Conservation (phyloP, 2,888 invertebrate genomes). For the Tenodera sinensis region DNA sequence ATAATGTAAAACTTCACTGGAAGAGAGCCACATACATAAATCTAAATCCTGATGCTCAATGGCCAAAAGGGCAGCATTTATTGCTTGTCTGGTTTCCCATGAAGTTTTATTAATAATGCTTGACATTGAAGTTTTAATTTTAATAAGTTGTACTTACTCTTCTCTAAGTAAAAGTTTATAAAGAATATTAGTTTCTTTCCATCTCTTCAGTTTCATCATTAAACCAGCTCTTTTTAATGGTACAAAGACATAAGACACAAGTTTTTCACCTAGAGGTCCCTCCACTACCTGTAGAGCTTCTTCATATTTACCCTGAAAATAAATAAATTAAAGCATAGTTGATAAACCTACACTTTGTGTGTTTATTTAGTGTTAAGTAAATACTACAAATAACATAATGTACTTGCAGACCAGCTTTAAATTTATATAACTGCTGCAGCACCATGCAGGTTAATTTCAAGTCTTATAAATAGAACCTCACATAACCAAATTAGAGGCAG, state of each 20-base stretch:
- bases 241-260: conserved; percentile 63
- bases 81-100: too few species aligned
- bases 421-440: too few species aligned
- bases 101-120: too few species aligned
- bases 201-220: conserved; percentile 66
- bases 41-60: too few species aligned
- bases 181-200: conserved; percentile 69
- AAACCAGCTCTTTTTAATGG: conserved; percentile 70
- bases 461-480: too few species aligned
- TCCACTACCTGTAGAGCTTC: conserved; percentile 80
- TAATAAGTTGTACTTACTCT: conserved; percentile 53
- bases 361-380: not conserved
- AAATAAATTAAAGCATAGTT: not conserved
- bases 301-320: conserved; percentile 63
- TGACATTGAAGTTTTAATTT: not conserved
- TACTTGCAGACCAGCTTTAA: too few species aligned
- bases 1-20: too few species aligned
- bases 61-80: too few species aligned
- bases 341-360: not conserved
- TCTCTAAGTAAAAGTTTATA: conserved; percentile 71
- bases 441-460: too few species aligned
- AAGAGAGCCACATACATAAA: too few species aligned
- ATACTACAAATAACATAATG: too few species aligned
- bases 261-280: conserved; percentile 65
- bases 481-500: too few species aligned